Base-by-base conservation (phyloP, 2,113 vertebrate genomes). In the Cyprinodon tularosa region DNA sequence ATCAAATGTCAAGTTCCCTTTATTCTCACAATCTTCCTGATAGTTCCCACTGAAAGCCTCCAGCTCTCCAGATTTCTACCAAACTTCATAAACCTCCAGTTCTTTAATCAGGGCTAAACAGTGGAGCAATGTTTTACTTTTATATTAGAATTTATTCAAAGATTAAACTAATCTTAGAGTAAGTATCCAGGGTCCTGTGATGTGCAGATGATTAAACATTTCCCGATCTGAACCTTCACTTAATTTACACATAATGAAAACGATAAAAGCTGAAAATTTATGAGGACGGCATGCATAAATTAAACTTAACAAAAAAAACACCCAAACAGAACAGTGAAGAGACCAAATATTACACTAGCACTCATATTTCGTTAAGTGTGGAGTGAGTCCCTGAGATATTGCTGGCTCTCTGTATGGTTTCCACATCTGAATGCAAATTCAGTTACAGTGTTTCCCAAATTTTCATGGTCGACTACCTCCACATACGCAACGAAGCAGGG, bases 351-450 rank as follows among this genome's bases (percentile, higher is more conserved):
- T 48, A 42, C 50, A 60, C 22, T 77, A 71, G 20, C 80, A 59
- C 36, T 83, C 68, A 78, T 40, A 77, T 69, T 67, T 68, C 71
- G 72, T 67, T 71, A 50, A 20, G 59, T 74, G 78, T 70, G 77
- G 72, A 63, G 68, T 50, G 83, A 88, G 74, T 93, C 88, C 93
- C 93, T 93, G 93, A 93, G 93, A 90, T 90, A 76, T 78, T 78
- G 72, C 48, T 83, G 84, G 79, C 83, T 62, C 20, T 84, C 74
- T 79, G 73, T 57, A 39, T 66, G 66, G 79, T 77, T 50, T 69
- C 38, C 40, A 42, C 17, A 40, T 82, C 64, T 57, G 66, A 69
- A 78, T 38, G 60, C 68, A 66, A 80, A 47, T 74, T 84, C 57
- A 36, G 76, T 76, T 75, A 70, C 83, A 86, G 77, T 81, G 80